A percentile compares a stretch with the other conserved stretches of the same genome.
Evolutionary conservation across 2,797 vertebrate species (phyloP).

Genomic region (Varecia variegata): DNA sequence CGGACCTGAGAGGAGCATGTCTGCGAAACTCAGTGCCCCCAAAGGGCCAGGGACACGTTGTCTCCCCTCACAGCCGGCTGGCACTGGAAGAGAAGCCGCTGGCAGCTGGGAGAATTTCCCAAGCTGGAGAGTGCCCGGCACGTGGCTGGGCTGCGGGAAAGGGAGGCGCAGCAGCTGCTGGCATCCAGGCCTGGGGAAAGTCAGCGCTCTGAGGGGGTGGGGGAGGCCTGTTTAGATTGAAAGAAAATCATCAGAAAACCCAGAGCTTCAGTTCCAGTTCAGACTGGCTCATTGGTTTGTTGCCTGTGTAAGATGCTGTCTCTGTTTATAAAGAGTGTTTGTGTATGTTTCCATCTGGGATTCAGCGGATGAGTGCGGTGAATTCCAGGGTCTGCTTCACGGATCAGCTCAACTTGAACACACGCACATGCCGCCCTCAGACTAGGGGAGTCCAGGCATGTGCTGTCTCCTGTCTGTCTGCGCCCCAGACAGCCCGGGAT

Average conservation of each 20-base stretch:
- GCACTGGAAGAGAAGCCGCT: neutral
- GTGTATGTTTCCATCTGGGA: conserved; percentile 74
- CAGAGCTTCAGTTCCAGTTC: conserved; percentile 59
- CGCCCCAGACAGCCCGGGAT: neutral
- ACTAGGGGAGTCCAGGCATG: neutral
- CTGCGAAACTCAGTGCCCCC: neutral
- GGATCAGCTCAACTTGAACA: conserved; percentile 58
- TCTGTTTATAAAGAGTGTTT: conserved; percentile 72
- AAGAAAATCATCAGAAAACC: conserved; percentile 63
- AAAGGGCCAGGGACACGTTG: neutral
- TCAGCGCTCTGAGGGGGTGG: neutral
- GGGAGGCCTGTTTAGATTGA: conserved; percentile 52
- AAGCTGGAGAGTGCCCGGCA: neutral
- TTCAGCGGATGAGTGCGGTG: conserved; percentile 39
- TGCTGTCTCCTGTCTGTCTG: conserved; percentile 52
- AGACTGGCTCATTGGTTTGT: conserved; percentile 49
- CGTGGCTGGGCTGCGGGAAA: conserved; percentile 14
- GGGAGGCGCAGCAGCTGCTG: neutral
- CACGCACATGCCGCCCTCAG: conserved; percentile 24
- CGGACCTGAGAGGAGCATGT: accelerated
- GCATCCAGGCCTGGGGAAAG: conserved; percentile 20
- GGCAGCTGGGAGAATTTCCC: neutral
- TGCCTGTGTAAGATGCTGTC: conserved; percentile 51
- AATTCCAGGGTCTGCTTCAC: conserved; percentile 65
- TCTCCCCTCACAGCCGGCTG: neutral